phyloP scores from a whole-genome alignment of 2,888 invertebrate species.

The Apoda limacodes region DNA sequence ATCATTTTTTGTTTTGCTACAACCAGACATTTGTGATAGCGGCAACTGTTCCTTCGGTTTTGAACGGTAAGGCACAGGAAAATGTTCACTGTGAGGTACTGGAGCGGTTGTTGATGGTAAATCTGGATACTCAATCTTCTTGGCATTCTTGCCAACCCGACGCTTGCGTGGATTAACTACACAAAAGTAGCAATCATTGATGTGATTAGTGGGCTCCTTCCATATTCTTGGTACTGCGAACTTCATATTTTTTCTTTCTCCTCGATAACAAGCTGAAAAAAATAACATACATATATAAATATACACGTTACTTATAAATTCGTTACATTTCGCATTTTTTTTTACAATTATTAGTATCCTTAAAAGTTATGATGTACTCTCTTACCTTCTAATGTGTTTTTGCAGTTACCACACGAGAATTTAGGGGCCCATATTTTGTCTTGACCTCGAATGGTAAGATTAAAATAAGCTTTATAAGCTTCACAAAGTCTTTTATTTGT shows the following conservation, averaged over 20 bases:
- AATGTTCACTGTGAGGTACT: slow-evolving; percentile 10
- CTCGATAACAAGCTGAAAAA: slow-evolving; percentile 8
- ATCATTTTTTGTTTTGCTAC: slow-evolving; percentile 8
- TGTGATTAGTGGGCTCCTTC: slow-evolving; percentile 8
- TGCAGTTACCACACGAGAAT: slow-evolving; percentile 5
- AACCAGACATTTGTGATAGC: slow-evolving; percentile 8
- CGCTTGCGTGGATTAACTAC: slow-evolving; percentile 4
- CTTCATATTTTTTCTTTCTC: slow-evolving; percentile 13
- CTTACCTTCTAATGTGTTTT: slow-evolving; percentile 7
- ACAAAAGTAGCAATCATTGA: slow-evolving; percentile 7
- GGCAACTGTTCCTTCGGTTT: slow-evolving; percentile 3
- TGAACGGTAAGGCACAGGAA: slow-evolving; percentile 5
- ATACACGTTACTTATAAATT: slow-evolving; percentile 4
- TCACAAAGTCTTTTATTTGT: slow-evolving; percentile 8
- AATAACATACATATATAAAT: too few relatives aligned
- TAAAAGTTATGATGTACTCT: slow-evolving; percentile 1
- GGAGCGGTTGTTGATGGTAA: slow-evolving; percentile 10
- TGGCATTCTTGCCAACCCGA: slow-evolving; percentile 10
- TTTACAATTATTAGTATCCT: too few relatives aligned
- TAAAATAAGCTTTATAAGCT: slow-evolving; percentile 11
- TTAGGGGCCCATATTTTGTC: too few relatives aligned
- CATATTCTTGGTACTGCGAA: slow-evolving; percentile 14
- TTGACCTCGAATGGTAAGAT: too few relatives aligned
- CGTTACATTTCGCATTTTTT: not conserved
- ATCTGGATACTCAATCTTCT: slow-evolving; percentile 9